A percentile compares a stretch with the other conserved stretches of the same genome.
Conservation (phyloP, 2,797 vertebrate species). For the Sebastes paucispinis region DNA sequence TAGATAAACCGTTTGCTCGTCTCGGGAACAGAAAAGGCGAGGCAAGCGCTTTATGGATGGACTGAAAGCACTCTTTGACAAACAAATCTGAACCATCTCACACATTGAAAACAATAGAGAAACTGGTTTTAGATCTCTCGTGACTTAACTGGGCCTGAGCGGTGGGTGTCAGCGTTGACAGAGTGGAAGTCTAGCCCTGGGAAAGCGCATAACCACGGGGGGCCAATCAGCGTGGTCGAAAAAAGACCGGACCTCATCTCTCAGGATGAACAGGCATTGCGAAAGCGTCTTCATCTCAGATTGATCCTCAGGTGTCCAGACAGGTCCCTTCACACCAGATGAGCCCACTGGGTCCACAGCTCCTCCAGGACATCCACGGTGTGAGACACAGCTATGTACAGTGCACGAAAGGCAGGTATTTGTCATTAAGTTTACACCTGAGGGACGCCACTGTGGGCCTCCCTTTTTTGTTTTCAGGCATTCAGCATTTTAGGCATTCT, state of each 20-base stretch:
- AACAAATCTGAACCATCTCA: slow-evolving; percentile 2
- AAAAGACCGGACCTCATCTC: slow-evolving; percentile 24
- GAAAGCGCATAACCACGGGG: slow-evolving; percentile 41
- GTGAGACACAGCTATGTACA: slow-evolving; percentile 72
- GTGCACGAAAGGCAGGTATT: slow-evolving; percentile 67
- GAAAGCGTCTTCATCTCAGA: slow-evolving; percentile 52
- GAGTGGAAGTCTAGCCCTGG: slow-evolving; percentile 28
- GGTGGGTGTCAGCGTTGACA: slow-evolving; percentile 21
- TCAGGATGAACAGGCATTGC: slow-evolving; percentile 22
- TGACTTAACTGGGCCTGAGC: slow-evolving; percentile 52
- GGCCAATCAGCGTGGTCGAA: slow-evolving; percentile 52
- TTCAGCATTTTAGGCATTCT: slow-evolving; percentile 68
- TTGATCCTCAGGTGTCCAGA: slow-evolving; percentile 68
- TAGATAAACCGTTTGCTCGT: slow-evolving; percentile 1
- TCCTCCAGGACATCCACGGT: slow-evolving; percentile 48
- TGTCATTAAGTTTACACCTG: slow-evolving; percentile 53
- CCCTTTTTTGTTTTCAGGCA: slow-evolving; percentile 58
- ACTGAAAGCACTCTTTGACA: slow-evolving; percentile 18
- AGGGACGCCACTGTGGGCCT: slow-evolving; percentile 34
- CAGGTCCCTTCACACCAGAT: slow-evolving; percentile 62
- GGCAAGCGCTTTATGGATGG: slow-evolving; percentile 9
- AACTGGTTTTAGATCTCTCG: slow-evolving; percentile 26
- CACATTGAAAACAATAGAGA: slow-evolving; percentile 32
- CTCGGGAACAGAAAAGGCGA: background rate
- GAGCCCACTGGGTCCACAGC: slow-evolving; percentile 38